Conservation (phyloP, 23 tunicate species). For the Oikopleura dioica region DNA sequence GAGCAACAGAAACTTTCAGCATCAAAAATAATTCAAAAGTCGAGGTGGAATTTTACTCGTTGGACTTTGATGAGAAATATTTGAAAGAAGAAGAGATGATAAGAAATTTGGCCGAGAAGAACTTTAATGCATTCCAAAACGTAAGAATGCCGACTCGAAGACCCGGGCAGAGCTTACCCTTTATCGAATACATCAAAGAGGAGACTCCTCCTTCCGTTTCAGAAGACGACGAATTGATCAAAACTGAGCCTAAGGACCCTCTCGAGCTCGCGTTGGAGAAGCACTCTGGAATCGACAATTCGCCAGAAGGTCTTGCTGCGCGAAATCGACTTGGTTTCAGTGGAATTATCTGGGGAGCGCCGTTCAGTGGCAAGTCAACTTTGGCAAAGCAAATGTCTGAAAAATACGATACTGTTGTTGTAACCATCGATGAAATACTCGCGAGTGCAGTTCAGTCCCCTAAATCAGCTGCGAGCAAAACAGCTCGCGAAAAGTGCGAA, state of each 20-base stretch:
- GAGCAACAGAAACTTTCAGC: conserved; percentile 36
- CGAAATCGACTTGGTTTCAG: conserved; percentile 72
- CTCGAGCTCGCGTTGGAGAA: conserved; percentile 67
- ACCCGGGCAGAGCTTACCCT: not conserved
- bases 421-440: no score
- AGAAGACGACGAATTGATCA: not conserved
- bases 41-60: conserved; percentile 70
- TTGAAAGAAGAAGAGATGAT: conserved; percentile 55
- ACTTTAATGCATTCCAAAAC: not conserved
- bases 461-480: no score
- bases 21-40: conserved; percentile 42
- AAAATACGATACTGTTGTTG: no score
- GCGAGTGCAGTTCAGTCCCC: no score
- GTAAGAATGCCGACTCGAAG: not conserved
- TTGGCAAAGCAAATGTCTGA: not conserved
- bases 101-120: not conserved
- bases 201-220: not conserved
- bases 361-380: conserved; percentile 29
- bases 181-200: not conserved
- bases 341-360: conserved; percentile 75
- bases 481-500: no score
- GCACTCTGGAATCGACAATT: conserved; percentile 65
- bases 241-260: conserved; percentile 15
- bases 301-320: conserved; percentile 76
- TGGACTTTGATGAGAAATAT: conserved; percentile 64